A percentile compares a stretch with the other conserved stretches of the same genome.
Evolutionary conservation across 2,888 invertebrate species (phyloP).

Genomic region (Hirtodrosophila duncani): DNA sequence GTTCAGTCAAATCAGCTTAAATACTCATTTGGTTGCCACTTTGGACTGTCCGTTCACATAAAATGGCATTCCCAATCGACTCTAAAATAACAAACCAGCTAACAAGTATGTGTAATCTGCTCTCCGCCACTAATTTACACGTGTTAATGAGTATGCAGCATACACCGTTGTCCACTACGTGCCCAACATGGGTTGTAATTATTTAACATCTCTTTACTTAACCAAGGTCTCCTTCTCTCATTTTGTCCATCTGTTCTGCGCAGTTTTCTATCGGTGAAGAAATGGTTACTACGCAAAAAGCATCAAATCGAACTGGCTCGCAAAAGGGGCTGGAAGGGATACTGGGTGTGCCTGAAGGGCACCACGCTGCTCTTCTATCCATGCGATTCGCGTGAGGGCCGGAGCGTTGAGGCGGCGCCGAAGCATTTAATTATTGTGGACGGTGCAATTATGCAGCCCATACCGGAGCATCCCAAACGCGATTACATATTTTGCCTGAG

Average conservation of each 20-base stretch:
- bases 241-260: background rate
- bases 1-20: too few relatives aligned
- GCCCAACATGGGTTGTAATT: too few relatives aligned
- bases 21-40: too few relatives aligned
- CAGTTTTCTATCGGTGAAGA: slow-evolving; percentile 98
- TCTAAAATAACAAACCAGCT: too few relatives aligned
- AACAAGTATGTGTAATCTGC: too few relatives aligned
- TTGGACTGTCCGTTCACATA: too few relatives aligned
- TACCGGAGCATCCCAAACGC: slow-evolving; percentile 98
- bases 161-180: too few relatives aligned
- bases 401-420: slow-evolving; percentile 94
- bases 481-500: slow-evolving; percentile 99
- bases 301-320: slow-evolving; percentile 97
- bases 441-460: slow-evolving; percentile 98
- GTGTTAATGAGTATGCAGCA: too few relatives aligned
- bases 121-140: too few relatives aligned
- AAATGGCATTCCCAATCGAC: too few relatives aligned
- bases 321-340: slow-evolving; percentile 98
- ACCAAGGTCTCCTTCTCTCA: slow-evolving; percentile 2
- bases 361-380: slow-evolving; percentile 97
- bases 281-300: slow-evolving; percentile 97
- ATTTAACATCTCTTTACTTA: slow-evolving; percentile 4
- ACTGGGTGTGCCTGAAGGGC: slow-evolving; percentile 98
- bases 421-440: slow-evolving; percentile 97
- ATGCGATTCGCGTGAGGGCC: slow-evolving; percentile 93